phyloP scores from a whole-genome alignment of 2,113 vertebrate genomes.

The Acinonyx jubatus region DNA sequence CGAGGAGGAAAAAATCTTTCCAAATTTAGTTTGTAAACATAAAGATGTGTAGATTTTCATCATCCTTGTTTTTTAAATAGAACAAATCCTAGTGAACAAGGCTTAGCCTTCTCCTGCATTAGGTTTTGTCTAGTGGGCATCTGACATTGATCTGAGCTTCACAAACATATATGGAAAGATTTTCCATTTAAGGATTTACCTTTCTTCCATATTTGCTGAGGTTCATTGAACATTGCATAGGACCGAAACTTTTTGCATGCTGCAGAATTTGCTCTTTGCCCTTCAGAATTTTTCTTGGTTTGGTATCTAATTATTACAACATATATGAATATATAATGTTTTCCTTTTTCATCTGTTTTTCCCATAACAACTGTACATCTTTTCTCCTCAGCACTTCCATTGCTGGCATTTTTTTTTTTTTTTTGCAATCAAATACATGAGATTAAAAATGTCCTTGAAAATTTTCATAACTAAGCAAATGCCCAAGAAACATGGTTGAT shows the following conservation, averaged over 20 bases:
- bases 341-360: background rate
- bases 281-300: background rate
- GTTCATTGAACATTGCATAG: background rate
- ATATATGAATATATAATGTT: background rate
- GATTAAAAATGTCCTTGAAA: background rate
- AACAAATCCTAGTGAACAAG: background rate
- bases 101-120: background rate
- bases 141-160: background rate
- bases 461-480: background rate
- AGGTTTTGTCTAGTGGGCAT: background rate
- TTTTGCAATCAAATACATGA: background rate
- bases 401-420: background rate
- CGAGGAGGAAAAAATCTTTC: background rate
- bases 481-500: background rate
- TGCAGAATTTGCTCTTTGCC: background rate
- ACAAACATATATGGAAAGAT: background rate
- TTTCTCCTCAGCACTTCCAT: background rate
- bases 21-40: background rate
- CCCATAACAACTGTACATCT: background rate
- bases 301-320: background rate
- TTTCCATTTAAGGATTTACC: background rate
- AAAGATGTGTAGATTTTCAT: background rate
- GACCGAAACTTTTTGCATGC: background rate
- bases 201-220: slow-evolving; percentile 14
- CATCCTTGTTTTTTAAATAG: background rate